phyloP scores from a whole-genome alignment of 2,888 invertebrate species.

The Andrena fulva region DNA sequence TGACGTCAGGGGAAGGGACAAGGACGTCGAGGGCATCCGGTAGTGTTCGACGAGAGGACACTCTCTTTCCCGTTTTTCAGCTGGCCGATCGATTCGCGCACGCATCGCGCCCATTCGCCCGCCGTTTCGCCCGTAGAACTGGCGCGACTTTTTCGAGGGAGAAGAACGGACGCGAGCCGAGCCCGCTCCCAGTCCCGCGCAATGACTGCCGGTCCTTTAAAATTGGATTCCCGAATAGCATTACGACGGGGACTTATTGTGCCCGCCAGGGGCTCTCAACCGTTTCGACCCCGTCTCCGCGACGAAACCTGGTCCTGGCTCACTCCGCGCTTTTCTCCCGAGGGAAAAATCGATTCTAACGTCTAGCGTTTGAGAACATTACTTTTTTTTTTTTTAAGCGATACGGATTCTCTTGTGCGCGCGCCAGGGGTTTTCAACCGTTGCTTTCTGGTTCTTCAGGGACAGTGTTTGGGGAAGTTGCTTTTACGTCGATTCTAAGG shows the following conservation, averaged over 20 bases:
- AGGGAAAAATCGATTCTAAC: not conserved
- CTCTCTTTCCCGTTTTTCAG: constrained; percentile 19
- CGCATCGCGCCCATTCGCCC: constrained; percentile 10
- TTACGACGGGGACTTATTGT: constrained; percentile 53
- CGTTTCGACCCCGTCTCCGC: not conserved
- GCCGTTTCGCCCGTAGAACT: constrained; percentile 24
- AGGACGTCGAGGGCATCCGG: constrained; percentile 45
- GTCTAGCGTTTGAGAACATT: not conserved
- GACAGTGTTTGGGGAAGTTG: no score
- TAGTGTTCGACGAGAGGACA: not conserved
- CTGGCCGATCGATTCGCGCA: constrained; percentile 40
- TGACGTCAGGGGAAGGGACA: constrained; percentile 38
- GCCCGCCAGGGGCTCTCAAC: constrained; percentile 44
- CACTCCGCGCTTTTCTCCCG: no score
- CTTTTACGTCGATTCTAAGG: no score
- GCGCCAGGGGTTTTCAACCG: not conserved
- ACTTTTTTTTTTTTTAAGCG: not conserved
- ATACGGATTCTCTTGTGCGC: not conserved
- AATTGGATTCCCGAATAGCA: constrained; percentile 55
- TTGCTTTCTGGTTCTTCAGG: not conserved
- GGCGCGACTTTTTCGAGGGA: constrained; percentile 33
- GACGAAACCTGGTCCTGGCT: not conserved
- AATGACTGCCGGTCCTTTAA: constrained; percentile 55
- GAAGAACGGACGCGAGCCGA: constrained; percentile 33
- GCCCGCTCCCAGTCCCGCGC: constrained; percentile 44